Evolutionary conservation across 2,797 vertebrate genomes (phyloP).

Genomic region (Microhierax caerulescens): DNA sequence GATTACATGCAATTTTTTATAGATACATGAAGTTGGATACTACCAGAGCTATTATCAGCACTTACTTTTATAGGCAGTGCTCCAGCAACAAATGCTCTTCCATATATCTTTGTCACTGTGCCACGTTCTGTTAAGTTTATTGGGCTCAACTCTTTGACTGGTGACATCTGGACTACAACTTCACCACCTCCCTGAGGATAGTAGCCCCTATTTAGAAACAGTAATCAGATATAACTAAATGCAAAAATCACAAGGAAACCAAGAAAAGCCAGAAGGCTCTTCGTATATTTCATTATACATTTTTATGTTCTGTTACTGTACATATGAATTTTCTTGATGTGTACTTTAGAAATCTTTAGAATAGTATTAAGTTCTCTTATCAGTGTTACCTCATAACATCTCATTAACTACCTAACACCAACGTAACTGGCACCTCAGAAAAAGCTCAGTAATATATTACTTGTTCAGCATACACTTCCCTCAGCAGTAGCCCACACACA

Average conservation of each 20-base stretch:
- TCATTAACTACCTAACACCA: neutral
- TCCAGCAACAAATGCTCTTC: conserved; percentile 91
- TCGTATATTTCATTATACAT: neutral
- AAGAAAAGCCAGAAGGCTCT: neutral
- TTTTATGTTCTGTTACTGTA: neutral
- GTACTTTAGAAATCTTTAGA: neutral
- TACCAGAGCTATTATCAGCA: neutral
- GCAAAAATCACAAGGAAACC: neutral
- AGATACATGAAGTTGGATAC: neutral
- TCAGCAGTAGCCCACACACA: neutral
- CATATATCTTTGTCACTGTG: conserved; percentile 91
- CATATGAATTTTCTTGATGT: neutral
- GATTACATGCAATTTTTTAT: neutral
- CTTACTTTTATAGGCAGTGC: conserved; percentile 91
- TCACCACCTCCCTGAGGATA: conserved; percentile 96
- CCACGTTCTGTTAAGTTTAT: conserved; percentile 89
- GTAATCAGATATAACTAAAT: neutral
- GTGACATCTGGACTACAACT: conserved; percentile 85
- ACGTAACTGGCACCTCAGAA: neutral
- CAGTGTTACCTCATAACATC: neutral
- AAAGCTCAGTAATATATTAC: neutral
- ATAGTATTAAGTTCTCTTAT: neutral
- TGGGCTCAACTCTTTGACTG: conserved; percentile 87
- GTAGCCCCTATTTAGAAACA: conserved; percentile 84
- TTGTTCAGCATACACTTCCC: neutral